A percentile compares a stretch with the other conserved stretches of the same genome.
Evolutionary conservation across 2,888 invertebrate genomes (phyloP).

Genomic region (Bhutanitis thaidina): DNA sequence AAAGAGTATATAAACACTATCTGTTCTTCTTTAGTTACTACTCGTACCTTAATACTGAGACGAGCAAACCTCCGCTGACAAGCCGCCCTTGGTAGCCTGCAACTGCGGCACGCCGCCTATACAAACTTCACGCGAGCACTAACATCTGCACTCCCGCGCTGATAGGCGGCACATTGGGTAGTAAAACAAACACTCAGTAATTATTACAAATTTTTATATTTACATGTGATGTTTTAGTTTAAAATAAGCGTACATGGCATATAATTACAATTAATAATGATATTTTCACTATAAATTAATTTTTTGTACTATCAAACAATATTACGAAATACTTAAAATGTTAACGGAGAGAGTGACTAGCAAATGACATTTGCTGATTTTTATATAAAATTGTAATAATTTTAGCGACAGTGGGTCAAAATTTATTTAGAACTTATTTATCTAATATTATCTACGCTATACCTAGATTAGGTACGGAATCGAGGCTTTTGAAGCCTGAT

Average conservation of each 20-base stretch:
- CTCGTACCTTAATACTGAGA: no score
- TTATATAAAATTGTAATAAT: slow-evolving; percentile 52
- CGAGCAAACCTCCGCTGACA: no score
- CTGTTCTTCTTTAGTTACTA: no score
- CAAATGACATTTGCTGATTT: slow-evolving; percentile 72
- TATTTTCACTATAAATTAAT: slow-evolving; percentile 74
- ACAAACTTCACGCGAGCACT: no score
- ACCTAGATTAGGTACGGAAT: slow-evolving; percentile 62
- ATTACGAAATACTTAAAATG: slow-evolving; percentile 73
- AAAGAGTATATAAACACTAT: no score
- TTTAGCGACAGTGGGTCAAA: slow-evolving; percentile 73
- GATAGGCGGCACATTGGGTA: no score
- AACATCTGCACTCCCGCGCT: no score
- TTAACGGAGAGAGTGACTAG: slow-evolving; percentile 75
- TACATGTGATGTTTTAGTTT: slow-evolving; percentile 78
- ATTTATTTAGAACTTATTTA: slow-evolving; percentile 44
- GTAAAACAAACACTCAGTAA: slow-evolving; percentile 36
- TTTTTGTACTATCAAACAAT: slow-evolving; percentile 79
- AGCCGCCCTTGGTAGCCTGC: no score
- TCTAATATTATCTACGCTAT: slow-evolving; percentile 52
- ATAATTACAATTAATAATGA: slow-evolving; percentile 77
- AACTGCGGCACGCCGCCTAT: no score
- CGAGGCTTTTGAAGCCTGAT: slow-evolving; percentile 46
- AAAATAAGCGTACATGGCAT: slow-evolving; percentile 80
- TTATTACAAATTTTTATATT: slow-evolving; percentile 74